Conservation (phyloP, 2,113 vertebrate species). For the Gymnogyps californianus region DNA sequence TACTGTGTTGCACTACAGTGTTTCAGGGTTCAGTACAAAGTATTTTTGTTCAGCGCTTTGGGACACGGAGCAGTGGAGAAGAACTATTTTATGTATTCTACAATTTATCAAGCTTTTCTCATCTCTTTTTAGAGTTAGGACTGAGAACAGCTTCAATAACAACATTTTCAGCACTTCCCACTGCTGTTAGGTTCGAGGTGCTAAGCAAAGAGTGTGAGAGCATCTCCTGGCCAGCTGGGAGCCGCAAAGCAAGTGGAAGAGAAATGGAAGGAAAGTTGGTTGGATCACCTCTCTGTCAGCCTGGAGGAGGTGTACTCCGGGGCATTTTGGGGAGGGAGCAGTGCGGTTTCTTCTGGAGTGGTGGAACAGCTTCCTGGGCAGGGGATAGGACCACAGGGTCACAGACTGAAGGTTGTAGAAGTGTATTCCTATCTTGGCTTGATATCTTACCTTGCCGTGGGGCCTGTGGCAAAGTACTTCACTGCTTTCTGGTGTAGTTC, state of each 20-base stretch:
- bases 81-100: not conserved
- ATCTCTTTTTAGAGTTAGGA: not conserved
- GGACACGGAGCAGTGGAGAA: not conserved
- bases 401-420: not conserved
- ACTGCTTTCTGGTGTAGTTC: not conserved
- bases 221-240: not conserved
- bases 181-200: not conserved
- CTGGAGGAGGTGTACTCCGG: not conserved
- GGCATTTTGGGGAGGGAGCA: not conserved
- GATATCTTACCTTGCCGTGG: fast-evolving
- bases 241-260: not conserved
- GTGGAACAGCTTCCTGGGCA: not conserved
- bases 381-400: not conserved
- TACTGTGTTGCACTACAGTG: not conserved
- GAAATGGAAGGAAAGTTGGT: not conserved
- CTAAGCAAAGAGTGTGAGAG: not conserved
- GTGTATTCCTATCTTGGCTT: not conserved
- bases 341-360: no score
- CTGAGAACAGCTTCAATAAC: not conserved
- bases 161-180: not conserved
- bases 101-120: not conserved
- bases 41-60: not conserved
- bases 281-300: not conserved
- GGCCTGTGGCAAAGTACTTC: no score
- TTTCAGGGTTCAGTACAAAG: not conserved